Evolutionary conservation across 2,797 vertebrate genomes (phyloP), one percentile per base, ranked within the genome.

Genomic region (Ptychadena robeensis): DNA sequence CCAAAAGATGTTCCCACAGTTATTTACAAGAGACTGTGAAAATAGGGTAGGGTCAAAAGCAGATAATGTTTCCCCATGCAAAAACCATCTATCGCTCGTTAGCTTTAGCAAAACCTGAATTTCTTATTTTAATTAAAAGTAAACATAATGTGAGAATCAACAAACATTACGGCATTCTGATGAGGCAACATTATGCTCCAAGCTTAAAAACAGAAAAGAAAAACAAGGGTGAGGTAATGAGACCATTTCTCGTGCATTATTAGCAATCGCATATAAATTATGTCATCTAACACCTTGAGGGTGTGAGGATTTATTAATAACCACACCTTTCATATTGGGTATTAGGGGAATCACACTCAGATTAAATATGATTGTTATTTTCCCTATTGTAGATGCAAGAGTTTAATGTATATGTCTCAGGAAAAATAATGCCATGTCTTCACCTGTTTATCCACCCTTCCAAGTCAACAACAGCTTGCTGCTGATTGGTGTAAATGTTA

Each of bases 201-300:
- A 40, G 73, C 65, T 34, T 76, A 25, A 1, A 11, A 57, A 32
- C 8, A 63, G 28, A 76, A 61, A n/a, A 70, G 18, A 71, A 75
- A 61, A 69, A 82, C 81, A 82, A 71, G 38, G 73, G 61, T 83
- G 81, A 78, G 74, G 81, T 83, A 73, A 78, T 72, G 25, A 79
- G 48, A 70, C 22, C 48, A 78, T 71, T 18, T 27, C 44, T 70
- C 9, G 3, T 3, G 31, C 34, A 35, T 69, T 30, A 80, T 80
- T 61, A 18, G 30, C 32, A 59, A 69, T 68, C 44, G 59, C 30
- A 8, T 44, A 28, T 66, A 61, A 72, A 59, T 83, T 10, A 72
- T 53, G 68, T 83, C 67, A 83, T 78, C 25, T 53, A 72, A 70
- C 68, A 72, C 74, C 74, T 83, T 66, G 28, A 82, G 81, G 67